phyloP scores from a whole-genome alignment of 1,140 invertebrate species.

The Laupala kohalensis region DNA sequence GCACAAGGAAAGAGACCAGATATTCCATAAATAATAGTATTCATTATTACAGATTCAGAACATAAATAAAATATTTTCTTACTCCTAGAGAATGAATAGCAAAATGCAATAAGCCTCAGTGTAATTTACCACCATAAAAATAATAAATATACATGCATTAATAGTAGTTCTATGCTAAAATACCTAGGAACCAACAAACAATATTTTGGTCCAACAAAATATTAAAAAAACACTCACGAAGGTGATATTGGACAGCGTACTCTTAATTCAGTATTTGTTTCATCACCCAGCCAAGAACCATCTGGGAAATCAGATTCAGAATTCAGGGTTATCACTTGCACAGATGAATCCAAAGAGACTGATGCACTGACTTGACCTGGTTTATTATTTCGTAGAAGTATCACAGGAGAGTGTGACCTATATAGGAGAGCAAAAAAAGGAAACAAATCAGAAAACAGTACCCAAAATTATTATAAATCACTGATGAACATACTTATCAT shows the following conservation, averaged over 20 bases:
- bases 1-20: too few species aligned
- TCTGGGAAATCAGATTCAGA: slow-evolving; percentile 34
- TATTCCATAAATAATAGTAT: too few species aligned
- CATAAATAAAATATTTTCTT: too few species aligned
- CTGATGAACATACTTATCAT: neutral
- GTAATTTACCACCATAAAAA: too few species aligned
- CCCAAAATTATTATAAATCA: neutral
- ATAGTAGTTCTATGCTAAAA: too few species aligned
- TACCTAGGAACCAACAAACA: neutral
- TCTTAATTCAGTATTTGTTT: slow-evolving; percentile 34
- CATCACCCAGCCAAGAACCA: slow-evolving; percentile 41
- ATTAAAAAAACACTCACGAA: neutral
- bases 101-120: too few species aligned
- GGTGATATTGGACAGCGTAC: slow-evolving; percentile 36
- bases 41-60: too few species aligned
- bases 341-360: slow-evolving; percentile 16
- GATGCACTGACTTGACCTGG: slow-evolving; percentile 13
- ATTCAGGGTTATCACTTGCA: slow-evolving; percentile 24
- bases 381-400: slow-evolving; percentile 7
- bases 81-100: too few species aligned
- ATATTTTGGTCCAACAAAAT: neutral
- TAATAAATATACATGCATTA: too few species aligned
- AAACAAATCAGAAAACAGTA: neutral
- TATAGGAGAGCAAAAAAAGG: neutral
- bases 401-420: neutral